Evolutionary conservation across 1,140 invertebrate genomes (phyloP), one percentile per base, ranked within the genome.

Genomic region (Harpegnathos saltator): DNA sequence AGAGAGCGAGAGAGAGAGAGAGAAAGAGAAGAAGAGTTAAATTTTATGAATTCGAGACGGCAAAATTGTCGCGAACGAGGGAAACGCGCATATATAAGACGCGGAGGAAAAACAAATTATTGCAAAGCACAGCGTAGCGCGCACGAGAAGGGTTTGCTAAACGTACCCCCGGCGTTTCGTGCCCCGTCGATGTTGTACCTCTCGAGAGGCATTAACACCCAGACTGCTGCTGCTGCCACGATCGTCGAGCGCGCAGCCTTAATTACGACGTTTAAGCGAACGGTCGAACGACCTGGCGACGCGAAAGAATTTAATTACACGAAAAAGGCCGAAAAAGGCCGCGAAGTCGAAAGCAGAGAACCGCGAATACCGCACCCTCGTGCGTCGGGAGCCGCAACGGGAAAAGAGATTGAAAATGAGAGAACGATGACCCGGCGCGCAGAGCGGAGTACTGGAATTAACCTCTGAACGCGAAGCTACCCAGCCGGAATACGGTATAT

Each of bases 251-350:
- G 77, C 77, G 75, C 69, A 54, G 50, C 69, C 54, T 88, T 88
- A 88, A 88, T 88, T 88, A 85, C 77, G 72, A 87, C 83, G 66
- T 88, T 88, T 88, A 85, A 69, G 50, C 86, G 77, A 62, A 88
- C 29, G 87, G 86, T 88, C 86, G 85, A 88, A 88, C 75, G 82
- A 87, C 50, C 72, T 88, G 85, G 68, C 85, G 88, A 87, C 77
- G 87, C 87, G 88, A 89, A 78, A 89, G 88, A 89, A 89, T 89
- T 89, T 89, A 89, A 89, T 89, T 89, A 89, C 83, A 89, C 52
- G 77, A 52, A 54, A 52, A 54, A 58, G 56, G 19, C 54, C 54
- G 66, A 89, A 86, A 89, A 89, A 86, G 71, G 66, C 61, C 56
- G 61, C 66, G 56, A 85, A 88, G 75, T 68, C 75, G 75, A 84